These are phyloP conservation scores for Chaenocephalus aceratus DNA, from an alignment of 2,113 vertebrate genomes.

Conservation along the genomic window DNA sequence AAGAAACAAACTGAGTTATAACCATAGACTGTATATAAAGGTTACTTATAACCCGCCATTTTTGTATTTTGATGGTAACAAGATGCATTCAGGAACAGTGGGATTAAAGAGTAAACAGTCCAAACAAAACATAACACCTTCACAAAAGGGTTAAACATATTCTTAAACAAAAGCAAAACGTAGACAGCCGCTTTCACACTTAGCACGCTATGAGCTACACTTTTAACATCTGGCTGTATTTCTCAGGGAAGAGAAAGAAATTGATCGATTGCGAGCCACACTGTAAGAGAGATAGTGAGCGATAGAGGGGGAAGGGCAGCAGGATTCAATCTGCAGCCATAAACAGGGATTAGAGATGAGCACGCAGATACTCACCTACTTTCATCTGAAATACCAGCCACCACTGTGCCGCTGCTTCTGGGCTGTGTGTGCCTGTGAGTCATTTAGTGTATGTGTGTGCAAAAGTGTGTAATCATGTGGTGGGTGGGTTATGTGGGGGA, in stretches of 20 bases:
- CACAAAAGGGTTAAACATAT: slow-evolving; percentile 33
- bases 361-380: slow-evolving; percentile 60
- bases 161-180: slow-evolving; percentile 41
- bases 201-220: slow-evolving; percentile 19
- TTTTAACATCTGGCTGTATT: slow-evolving; percentile 40
- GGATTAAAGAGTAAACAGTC: slow-evolving; percentile 52
- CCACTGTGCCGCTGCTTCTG: slow-evolving; percentile 14
- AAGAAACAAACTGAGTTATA: slow-evolving; percentile 43
- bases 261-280: slow-evolving; percentile 33
- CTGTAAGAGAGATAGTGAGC: not conserved
- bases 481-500: slow-evolving; percentile 42
- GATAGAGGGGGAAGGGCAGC: slow-evolving; percentile 50
- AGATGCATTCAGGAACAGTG: slow-evolving; percentile 53
- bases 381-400: slow-evolving; percentile 54
- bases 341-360: slow-evolving; percentile 73
- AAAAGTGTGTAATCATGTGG: slow-evolving; percentile 40
- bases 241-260: slow-evolving; percentile 49
- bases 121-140: slow-evolving; percentile 44
- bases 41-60: slow-evolving; percentile 34
- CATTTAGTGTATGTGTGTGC: not conserved
- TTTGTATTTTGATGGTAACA: slow-evolving; percentile 44
- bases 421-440: slow-evolving; percentile 9
- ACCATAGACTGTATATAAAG: no score
- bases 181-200: slow-evolving; percentile 34
- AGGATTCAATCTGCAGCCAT: slow-evolving; percentile 39